Percentiles rank a stretch among this genome's conserved stretches.
These are phyloP conservation scores for Drosophila lutescens DNA, from an alignment of 2,888 invertebrate genomes.

Conservation along the genomic window DNA sequence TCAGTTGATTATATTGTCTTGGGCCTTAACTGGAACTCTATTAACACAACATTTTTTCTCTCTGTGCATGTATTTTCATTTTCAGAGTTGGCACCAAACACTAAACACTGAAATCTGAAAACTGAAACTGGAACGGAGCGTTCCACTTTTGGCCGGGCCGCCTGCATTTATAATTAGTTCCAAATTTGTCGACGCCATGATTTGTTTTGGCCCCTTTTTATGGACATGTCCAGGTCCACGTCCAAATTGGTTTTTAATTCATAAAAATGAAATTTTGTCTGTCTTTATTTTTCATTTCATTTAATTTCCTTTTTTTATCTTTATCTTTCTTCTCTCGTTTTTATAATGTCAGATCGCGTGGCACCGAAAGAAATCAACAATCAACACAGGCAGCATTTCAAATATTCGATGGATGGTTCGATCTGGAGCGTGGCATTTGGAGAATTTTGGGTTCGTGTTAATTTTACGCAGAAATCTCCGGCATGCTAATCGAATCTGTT, in stretches of 20 bases:
- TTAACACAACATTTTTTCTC: background rate
- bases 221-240: constrained; percentile 61
- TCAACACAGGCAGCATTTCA: constrained; percentile 23
- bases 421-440: constrained; percentile 55
- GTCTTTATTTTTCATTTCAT: constrained; percentile 1
- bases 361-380: constrained; percentile 11
- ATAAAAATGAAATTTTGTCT: constrained; percentile 59
- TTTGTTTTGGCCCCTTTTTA: constrained; percentile 57
- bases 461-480: constrained; percentile 34
- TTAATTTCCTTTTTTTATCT: background rate
- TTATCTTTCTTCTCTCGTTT: background rate
- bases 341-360: constrained; percentile 35
- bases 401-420: constrained; percentile 38
- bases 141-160: constrained; percentile 54
- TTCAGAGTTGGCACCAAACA: constrained; percentile 5
- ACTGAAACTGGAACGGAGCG: constrained; percentile 41
- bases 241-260: constrained; percentile 58
- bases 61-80: constrained; percentile 5
- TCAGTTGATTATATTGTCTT: too few relatives aligned
- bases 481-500: constrained; percentile 32
- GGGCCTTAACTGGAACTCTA: background rate
- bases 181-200: constrained; percentile 67
- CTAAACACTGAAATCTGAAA: constrained; percentile 18
- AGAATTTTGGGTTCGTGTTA: constrained; percentile 30
- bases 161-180: constrained; percentile 76